Evolutionary conservation across 2,113 vertebrate genomes (phyloP).

Genomic region (Heliornis fulica): DNA sequence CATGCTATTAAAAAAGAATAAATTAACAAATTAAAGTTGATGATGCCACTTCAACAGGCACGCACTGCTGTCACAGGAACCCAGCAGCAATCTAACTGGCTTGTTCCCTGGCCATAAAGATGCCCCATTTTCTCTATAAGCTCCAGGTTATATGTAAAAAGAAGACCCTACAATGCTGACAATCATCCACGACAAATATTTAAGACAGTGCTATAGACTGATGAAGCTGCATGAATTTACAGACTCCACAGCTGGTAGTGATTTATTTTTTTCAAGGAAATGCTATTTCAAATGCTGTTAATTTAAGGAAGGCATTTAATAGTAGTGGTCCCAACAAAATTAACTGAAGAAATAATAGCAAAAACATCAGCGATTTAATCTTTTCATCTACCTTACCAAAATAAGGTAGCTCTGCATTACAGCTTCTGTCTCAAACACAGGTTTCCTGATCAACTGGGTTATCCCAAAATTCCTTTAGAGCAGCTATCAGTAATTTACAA

Average conservation of each 20-base stretch:
- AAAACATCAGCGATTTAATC: background rate
- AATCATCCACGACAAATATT: background rate
- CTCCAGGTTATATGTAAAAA: background rate
- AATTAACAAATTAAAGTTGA: background rate
- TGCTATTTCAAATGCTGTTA: no score
- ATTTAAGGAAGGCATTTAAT: background rate
- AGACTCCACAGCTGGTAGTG: background rate
- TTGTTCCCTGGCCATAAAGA: background rate
- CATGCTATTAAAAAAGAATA: background rate
- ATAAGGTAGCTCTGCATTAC: background rate
- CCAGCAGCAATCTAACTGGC: accelerated
- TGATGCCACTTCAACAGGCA: background rate
- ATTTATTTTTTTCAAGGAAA: background rate
- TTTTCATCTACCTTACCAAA: background rate
- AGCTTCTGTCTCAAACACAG: background rate
- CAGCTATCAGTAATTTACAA: background rate
- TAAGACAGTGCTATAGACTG: background rate
- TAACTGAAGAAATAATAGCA: background rate
- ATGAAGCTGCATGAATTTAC: background rate
- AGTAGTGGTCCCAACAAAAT: background rate
- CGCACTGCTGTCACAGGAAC: background rate
- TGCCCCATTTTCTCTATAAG: background rate
- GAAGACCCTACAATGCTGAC: background rate
- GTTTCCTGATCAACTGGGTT: background rate
- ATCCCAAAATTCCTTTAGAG: background rate